phyloP scores from a whole-genome alignment of 2,888 invertebrate species.

The Pandemis corylana region DNA sequence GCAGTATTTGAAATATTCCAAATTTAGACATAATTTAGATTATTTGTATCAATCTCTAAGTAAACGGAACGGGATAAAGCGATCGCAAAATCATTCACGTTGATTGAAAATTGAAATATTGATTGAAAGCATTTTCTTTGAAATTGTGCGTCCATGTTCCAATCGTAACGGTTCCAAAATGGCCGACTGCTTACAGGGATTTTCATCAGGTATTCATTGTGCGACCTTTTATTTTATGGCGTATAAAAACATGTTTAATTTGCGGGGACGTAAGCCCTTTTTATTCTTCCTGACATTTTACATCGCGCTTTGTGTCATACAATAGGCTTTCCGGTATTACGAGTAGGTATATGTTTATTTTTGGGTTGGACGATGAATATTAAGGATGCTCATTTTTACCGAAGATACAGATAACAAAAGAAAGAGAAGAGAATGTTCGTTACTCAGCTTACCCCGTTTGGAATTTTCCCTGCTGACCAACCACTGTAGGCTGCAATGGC shows the following conservation, averaged over 20 bases:
- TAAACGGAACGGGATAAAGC: neutral
- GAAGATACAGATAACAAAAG: neutral
- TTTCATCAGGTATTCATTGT: conserved; percentile 36
- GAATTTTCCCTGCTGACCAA: too few relatives aligned
- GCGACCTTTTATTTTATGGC: conserved; percentile 38
- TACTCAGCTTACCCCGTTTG: too few relatives aligned
- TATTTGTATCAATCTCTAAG: neutral
- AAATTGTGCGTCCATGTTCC: conserved; percentile 1
- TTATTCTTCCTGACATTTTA: conserved; percentile 31
- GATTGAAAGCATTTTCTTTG: conserved; percentile 2
- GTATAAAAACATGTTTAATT: conserved; percentile 36
- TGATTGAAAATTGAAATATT: conserved; percentile 14
- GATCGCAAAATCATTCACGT: conserved; percentile 7
- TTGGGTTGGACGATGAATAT: neutral
- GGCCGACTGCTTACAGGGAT: conserved; percentile 6
- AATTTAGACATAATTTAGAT: neutral
- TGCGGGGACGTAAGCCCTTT: conserved; percentile 11
- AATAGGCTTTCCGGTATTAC: conserved; percentile 6
- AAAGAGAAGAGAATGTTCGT: neutral
- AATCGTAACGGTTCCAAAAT: conserved; percentile 19
- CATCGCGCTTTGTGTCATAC: conserved; percentile 14
- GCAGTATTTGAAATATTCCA: neutral
- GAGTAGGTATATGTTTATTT: conserved; percentile 6
- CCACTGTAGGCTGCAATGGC: too few relatives aligned
- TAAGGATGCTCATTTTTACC: neutral